Evolutionary conservation across 2,797 vertebrate species (phyloP), one percentile per base, ranked within the genome.

Genomic region (Enteromius argenteus): DNA sequence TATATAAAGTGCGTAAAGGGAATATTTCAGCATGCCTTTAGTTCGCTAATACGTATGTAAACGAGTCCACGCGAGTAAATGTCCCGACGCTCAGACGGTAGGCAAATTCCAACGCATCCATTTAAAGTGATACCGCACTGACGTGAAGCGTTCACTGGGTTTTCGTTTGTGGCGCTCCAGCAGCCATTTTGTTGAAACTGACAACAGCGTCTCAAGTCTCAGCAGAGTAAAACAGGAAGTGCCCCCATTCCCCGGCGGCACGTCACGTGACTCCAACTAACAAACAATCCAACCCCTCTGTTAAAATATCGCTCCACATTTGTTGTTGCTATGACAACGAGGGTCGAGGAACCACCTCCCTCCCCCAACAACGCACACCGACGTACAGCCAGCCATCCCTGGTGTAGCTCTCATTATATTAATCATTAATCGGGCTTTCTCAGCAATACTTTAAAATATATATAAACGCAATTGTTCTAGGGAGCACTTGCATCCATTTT

Each of bases 151-250:
- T 91, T 95, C 90, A 94, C 87, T 90, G 85, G 89, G 80, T 85
- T 91, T 89, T 91, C 92, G 85, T 87, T 66, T 86, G 86, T 91
- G 91, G 88, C 87, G 91, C 91, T 93, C 93, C 92, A 93, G 94
- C 95, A 94, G 95, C 95, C 95, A 96, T 96, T 95, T 96, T 96
- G 94, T 95, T 93, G 91, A 93, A 93, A 94, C 91, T 96, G 93
- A 94, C 92, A 94, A 92, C 92, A 93, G 93, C 92, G 60, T 62
- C 91, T 90, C 89, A 87, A 91, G 89, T 91, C 93, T 90, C 90
- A 91, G 90, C 89, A 91, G 92, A 93, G 89, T 92, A 91, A 92
- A 92, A 88, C 92, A 91, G 92, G 90, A 90, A 88, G 90, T 92
- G 73, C 89, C 83, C 86, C 78, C 73, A 90, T 37, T 90, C 90